phyloP scores from a whole-genome alignment of 2,888 invertebrate genomes.

The Alcis repandata region DNA sequence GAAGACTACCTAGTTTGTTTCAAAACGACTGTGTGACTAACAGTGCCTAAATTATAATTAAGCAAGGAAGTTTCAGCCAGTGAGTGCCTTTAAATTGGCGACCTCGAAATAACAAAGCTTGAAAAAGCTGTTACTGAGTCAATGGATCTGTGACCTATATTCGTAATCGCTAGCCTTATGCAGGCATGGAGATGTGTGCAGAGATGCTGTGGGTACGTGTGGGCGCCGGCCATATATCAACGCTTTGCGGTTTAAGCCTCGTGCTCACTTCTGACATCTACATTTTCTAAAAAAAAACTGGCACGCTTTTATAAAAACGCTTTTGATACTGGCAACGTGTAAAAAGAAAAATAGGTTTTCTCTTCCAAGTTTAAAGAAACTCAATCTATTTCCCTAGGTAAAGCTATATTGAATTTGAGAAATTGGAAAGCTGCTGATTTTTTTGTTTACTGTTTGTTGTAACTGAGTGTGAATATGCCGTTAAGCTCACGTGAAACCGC shows the following conservation, averaged over 20 bases:
- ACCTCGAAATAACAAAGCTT: conserved; percentile 28
- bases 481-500: conserved; percentile 32
- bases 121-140: conserved; percentile 39
- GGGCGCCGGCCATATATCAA: conserved; percentile 69
- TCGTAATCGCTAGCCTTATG: conserved; percentile 60
- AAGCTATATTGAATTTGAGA: too few relatives aligned
- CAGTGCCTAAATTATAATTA: neutral
- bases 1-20: neutral
- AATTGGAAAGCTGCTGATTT: neutral
- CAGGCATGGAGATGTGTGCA: conserved; percentile 53
- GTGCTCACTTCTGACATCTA: conserved; percentile 11
- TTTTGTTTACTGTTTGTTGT: conserved; percentile 10
- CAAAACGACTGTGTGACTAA: neutral
- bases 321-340: too few relatives aligned
- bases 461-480: conserved; percentile 32
- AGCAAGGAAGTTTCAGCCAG: neutral
- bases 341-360: too few relatives aligned
- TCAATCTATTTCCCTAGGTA: neutral
- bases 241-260: conserved; percentile 40
- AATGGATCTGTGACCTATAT: conserved; percentile 53
- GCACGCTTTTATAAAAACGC: neutral
- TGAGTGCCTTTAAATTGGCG: neutral
- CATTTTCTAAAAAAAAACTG: neutral
- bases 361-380: neutral
- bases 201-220: conserved; percentile 55